Evolutionary conservation across 1,140 invertebrate genomes (phyloP).

Genomic region (Drosophila malerkotliana): DNA sequence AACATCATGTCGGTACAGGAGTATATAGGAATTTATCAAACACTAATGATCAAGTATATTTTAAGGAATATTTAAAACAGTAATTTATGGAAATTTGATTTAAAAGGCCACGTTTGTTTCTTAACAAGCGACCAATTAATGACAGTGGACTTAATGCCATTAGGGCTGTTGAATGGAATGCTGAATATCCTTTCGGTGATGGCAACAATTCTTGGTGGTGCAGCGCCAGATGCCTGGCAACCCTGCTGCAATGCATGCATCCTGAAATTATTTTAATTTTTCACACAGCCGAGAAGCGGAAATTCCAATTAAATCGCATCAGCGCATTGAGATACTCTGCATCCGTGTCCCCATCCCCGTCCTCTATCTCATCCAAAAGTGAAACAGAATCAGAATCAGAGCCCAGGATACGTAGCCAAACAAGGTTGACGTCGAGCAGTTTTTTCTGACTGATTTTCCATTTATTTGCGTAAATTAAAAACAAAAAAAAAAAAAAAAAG

Average conservation of each 20-base stretch:
- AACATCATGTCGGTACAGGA: slow-evolving; percentile 12
- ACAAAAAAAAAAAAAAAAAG: slow-evolving; percentile 17
- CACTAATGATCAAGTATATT: slow-evolving; percentile 9
- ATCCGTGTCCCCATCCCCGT: neutral
- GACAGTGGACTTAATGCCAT: slow-evolving; percentile 40
- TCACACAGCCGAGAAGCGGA: slow-evolving; percentile 66
- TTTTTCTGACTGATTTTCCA: slow-evolving; percentile 74
- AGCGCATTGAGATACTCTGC: slow-evolving; percentile 46
- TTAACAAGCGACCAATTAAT: slow-evolving; percentile 59
- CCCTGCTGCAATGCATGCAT: neutral
- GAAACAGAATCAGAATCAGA: slow-evolving; percentile 17
- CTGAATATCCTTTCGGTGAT: slow-evolving; percentile 4
- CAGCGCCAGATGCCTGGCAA: slow-evolving; percentile 1
- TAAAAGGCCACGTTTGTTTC: neutral
- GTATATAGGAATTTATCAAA: slow-evolving; percentile 9
- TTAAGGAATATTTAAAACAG: neutral
- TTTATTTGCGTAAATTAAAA: slow-evolving; percentile 76
- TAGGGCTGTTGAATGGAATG: slow-evolving; percentile 7
- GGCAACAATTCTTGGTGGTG: slow-evolving; percentile 26
- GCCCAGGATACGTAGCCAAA: slow-evolving; percentile 25
- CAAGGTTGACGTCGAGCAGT: slow-evolving; percentile 30
- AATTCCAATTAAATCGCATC: slow-evolving; percentile 83
- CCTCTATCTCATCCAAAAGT: slow-evolving; percentile 17
- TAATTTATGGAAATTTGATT: neutral
- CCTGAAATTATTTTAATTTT: slow-evolving; percentile 74